Evolutionary conservation across 2,888 invertebrate genomes (phyloP), one percentile per base, ranked within the genome.

Genomic region (Gari tellinella): DNA sequence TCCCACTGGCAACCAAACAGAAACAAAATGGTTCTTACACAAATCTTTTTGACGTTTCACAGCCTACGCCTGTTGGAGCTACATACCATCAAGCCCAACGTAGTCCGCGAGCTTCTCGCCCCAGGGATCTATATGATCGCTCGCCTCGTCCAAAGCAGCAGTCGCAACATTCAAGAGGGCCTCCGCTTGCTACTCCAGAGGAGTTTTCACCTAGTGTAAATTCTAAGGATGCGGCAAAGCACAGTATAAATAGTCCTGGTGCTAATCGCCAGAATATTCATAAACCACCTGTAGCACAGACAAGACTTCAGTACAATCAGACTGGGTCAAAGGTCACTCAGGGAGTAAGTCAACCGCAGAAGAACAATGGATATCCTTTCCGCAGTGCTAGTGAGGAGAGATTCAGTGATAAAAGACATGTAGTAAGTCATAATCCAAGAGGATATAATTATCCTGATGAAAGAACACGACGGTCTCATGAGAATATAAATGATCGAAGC

Each of bases 21-120:
- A 61, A 75, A 15, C 82, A 81, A 68, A 83, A 83, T 53, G 89
- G 84, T 62, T 89, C 89, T 61, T 88, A 89, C 82, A 88, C 84
- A 73, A 89, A 89, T 83, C 86, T 89, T 76, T 89, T 88, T 80
- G 88, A 89, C 77, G 75, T 84, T 67, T 81, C 81, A 68, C 73
- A 45, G 72, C 72, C 81, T 7, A 77, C 80, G n/a, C 76, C 84
- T 5, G 72, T 83, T 31, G 83, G 82, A 31, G 84, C 84, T 8
- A 63, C 83, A 17, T 62, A 55, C 45, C 46, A 52, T n/a, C 65
- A 72, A 53, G 63, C 65, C 23, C 81, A 82, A 19, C 41, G 72
- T 48, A 76, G 82, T 40, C 73, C 82, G 12, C 63, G 74, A 12
- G 53, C 64, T 3, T 65, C 80, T 43, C 74, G 76, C 12, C 69